These are phyloP conservation scores for Pterocles burchelli DNA, from an alignment of 2,113 vertebrate genomes.

Conservation along the genomic window DNA sequence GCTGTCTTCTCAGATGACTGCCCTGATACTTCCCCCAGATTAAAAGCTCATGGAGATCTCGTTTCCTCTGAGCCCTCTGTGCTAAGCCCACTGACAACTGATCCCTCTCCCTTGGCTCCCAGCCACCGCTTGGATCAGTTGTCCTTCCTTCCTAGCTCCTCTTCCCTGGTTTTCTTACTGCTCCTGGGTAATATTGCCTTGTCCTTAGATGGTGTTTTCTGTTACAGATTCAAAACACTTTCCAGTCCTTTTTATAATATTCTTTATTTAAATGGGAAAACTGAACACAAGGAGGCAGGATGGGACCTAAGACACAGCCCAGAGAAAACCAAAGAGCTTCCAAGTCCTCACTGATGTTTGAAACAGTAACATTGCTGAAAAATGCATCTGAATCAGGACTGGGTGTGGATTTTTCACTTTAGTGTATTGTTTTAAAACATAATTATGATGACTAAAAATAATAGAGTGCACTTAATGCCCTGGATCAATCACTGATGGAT, in stretches of 20 bases:
- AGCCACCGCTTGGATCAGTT: not conserved
- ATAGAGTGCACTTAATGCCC: not conserved
- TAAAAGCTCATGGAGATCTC: not conserved
- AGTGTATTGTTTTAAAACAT: not conserved
- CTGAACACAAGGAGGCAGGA: not conserved
- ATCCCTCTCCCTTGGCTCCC: not conserved
- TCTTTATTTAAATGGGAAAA: not conserved
- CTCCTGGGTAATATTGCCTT: not conserved
- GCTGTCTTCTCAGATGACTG: slow-evolving; percentile 19
- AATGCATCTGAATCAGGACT: not conserved
- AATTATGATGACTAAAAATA: not conserved
- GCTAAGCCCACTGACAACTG: not conserved
- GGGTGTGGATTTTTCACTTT: not conserved
- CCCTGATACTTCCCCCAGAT: not conserved
- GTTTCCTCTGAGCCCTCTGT: not conserved
- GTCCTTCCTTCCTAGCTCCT: slow-evolving; percentile 7
- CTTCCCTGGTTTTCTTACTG: not conserved
- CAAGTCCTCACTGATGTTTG: not conserved
- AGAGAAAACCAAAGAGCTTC: not conserved
- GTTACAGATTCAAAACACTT: not conserved
- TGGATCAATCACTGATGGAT: not conserved
- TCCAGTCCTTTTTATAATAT: not conserved
- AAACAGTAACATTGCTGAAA: not conserved
- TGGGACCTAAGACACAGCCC: not conserved
- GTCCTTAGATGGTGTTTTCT: not conserved